Conservation (phyloP, 2,113 vertebrate species). For the Oplegnathus fasciatus region DNA sequence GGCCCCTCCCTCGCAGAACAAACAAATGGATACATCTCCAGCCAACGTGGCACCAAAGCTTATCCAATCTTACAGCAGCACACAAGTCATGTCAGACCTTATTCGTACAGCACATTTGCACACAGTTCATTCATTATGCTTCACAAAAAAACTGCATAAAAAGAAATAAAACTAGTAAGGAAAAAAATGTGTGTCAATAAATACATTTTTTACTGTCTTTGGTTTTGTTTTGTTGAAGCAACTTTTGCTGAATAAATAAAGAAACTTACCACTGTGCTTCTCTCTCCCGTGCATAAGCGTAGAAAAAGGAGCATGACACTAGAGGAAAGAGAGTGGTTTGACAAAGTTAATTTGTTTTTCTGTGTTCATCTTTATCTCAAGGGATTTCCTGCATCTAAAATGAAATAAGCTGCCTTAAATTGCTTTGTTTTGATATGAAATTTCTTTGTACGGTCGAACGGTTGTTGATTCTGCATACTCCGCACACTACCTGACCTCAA, state of each 20-base stretch:
- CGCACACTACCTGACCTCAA: conserved; percentile 31
- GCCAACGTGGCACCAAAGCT: conserved; percentile 53
- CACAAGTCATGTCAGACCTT: conserved; percentile 32
- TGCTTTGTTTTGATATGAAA: conserved; percentile 53
- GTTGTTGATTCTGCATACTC: conserved; percentile 23
- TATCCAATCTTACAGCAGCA: conserved; percentile 38
- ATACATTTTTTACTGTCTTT: conserved; percentile 6
- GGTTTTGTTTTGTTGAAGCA: neutral
- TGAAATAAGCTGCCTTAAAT: conserved; percentile 37
- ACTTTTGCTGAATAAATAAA: conserved; percentile 31
- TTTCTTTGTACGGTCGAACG: neutral
- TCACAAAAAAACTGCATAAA: neutral
- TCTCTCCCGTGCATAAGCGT: neutral
- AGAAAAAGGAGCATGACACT: neutral
- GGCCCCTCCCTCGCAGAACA: conserved; percentile 8
- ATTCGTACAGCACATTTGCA: conserved; percentile 1
- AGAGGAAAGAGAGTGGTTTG: conserved; percentile 43
- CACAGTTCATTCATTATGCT: neutral
- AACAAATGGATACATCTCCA: conserved; percentile 58
- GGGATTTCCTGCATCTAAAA: conserved; percentile 43
- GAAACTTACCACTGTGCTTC: neutral
- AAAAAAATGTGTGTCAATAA: conserved; percentile 26
- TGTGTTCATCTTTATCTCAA: conserved; percentile 41
- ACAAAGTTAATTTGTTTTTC: conserved; percentile 53
- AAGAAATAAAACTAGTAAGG: neutral